Conservation (phyloP, 1,140 invertebrate genomes). For the Apis florea region DNA sequence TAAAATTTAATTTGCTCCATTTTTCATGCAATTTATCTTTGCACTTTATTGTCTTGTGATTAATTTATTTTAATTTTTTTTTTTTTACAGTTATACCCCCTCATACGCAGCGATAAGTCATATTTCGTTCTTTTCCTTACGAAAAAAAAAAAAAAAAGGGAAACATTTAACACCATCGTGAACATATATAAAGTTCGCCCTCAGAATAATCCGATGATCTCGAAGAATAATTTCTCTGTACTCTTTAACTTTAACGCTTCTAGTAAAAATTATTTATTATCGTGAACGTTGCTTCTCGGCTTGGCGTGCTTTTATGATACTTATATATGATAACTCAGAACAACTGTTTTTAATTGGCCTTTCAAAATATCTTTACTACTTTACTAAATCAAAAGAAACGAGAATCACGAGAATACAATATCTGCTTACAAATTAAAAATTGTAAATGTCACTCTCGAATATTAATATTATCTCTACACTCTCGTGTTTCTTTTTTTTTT, state of each 20-base stretch:
- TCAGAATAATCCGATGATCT: not conserved
- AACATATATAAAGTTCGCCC: not conserved
- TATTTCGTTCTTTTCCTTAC: not conserved
- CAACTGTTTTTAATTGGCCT: not conserved
- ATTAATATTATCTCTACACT: too few species aligned
- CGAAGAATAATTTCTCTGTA: constrained; percentile 14
- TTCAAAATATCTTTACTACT: constrained; percentile 1
- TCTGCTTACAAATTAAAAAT: too few species aligned
- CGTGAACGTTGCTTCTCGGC: constrained; percentile 48
- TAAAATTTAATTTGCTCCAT: constrained; percentile 56
- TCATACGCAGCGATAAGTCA: not conserved
- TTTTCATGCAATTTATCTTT: constrained; percentile 37
- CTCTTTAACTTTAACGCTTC: constrained; percentile 43
- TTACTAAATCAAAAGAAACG: too few species aligned
- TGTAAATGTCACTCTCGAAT: too few species aligned
- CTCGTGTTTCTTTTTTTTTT: too few species aligned
- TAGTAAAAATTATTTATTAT: constrained; percentile 34
- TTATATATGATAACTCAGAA: constrained; percentile 21
- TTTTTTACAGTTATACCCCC: constrained; percentile 7
- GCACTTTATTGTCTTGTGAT: constrained; percentile 10
- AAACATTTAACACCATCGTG: not conserved
- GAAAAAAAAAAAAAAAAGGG: not conserved
- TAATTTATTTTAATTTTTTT: not conserved
- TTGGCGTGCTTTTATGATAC: constrained; percentile 47
- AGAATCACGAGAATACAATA: too few species aligned